phyloP scores from a whole-genome alignment of 1,140 invertebrate genomes.

The Leucophenga varia region DNA sequence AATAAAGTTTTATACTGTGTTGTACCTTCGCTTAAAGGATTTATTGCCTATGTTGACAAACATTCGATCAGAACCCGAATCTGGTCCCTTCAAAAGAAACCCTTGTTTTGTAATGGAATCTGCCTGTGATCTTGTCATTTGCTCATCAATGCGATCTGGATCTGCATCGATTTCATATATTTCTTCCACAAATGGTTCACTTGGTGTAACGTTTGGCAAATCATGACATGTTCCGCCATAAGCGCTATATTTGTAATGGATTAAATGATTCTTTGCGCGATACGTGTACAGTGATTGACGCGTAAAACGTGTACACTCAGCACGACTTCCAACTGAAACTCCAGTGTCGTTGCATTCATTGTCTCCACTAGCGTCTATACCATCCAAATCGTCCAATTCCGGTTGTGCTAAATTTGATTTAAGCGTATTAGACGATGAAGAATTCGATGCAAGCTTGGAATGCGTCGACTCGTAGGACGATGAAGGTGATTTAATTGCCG shows the following conservation, averaged over 20 bases:
- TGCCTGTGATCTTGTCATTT: slow-evolving; percentile 63
- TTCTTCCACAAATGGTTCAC: slow-evolving; percentile 73
- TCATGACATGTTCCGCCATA: slow-evolving; percentile 84
- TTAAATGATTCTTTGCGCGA: slow-evolving; percentile 80
- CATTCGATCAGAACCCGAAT: slow-evolving; percentile 78
- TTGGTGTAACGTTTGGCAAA: slow-evolving; percentile 65
- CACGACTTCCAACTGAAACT: slow-evolving; percentile 21
- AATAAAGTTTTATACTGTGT: neutral
- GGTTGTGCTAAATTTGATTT: slow-evolving; percentile 46
- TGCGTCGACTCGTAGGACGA: slow-evolving; percentile 40
- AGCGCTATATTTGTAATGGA: slow-evolving; percentile 84
- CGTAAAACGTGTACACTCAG: slow-evolving; percentile 71
- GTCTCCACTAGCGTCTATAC: slow-evolving; percentile 11
- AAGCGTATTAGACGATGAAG: slow-evolving; percentile 34
- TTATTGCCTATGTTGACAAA: slow-evolving; percentile 84
- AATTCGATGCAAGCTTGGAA: slow-evolving; percentile 11
- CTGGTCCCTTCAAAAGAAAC: slow-evolving; percentile 86
- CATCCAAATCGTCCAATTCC: slow-evolving; percentile 37
- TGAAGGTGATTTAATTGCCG: slow-evolving; percentile 17
- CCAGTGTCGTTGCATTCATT: slow-evolving; percentile 11
- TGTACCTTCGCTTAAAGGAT: slow-evolving; percentile 76
- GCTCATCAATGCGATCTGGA: slow-evolving; percentile 77
- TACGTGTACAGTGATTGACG: slow-evolving; percentile 86
- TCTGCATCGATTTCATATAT: slow-evolving; percentile 86
- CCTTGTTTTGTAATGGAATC: slow-evolving; percentile 85